Percentiles rank a stretch among this genome's conserved stretches.
Evolutionary conservation across 2,888 invertebrate genomes (phyloP).

Genomic region (Ametastegia equiseti): DNA sequence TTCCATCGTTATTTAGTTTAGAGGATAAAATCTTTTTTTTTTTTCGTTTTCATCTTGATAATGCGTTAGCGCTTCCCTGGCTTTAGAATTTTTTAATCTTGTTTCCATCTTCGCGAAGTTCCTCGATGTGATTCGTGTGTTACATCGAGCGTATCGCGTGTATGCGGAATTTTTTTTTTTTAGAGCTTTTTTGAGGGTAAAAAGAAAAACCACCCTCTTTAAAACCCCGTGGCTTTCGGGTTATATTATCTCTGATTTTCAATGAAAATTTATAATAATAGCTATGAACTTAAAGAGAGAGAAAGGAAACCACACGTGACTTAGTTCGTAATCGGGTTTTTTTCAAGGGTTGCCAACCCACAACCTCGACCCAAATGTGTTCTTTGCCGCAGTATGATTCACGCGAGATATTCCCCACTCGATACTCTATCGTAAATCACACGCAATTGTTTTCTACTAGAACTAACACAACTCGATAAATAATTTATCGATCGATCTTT

Average conservation of each 20-base stretch:
- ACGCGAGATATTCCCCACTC: conserved; percentile 5
- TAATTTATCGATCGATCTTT: conserved; percentile 14
- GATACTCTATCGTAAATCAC: conserved; percentile 25
- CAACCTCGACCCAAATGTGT: conserved; percentile 3
- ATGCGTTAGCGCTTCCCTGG: not conserved
- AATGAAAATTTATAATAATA: not conserved
- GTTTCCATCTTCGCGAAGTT: not conserved
- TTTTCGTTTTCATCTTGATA: not conserved
- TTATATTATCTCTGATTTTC: not conserved
- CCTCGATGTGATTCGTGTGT: not conserved
- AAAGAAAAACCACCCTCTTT: too few species aligned
- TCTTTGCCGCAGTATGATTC: conserved; percentile 4
- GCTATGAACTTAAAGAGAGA: not conserved
- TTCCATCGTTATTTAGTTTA: too few species aligned
- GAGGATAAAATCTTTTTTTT: too few species aligned
- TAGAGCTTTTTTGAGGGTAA: not conserved
- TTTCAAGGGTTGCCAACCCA: not conserved
- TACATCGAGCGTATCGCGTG: not conserved
- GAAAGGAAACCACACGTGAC: not conserved
- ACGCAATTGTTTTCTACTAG: conserved; percentile 21
- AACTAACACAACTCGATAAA: conserved; percentile 7
- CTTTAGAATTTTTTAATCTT: not conserved
- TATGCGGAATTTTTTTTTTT: not conserved
- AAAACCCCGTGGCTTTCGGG: not conserved
- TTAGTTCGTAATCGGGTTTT: conserved; percentile 4